These are phyloP conservation scores for Tragulus kanchil DNA, from an alignment of 2,113 vertebrate species.

Conservation along the genomic window DNA sequence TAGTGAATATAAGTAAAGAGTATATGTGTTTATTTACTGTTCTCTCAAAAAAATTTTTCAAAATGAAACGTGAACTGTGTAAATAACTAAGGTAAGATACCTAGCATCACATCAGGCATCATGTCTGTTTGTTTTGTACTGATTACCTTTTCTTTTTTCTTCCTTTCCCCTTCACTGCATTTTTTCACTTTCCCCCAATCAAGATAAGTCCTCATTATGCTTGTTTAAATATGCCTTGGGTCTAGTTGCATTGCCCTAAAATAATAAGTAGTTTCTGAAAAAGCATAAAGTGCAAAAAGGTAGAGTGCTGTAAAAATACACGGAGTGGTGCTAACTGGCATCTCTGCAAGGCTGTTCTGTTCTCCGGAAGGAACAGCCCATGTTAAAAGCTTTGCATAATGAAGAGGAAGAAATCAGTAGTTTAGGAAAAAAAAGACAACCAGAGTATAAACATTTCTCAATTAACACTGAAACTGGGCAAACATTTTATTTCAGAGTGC, in stretches of 20 bases:
- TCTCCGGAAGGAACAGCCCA: background rate
- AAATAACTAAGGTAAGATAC: background rate
- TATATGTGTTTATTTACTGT: background rate
- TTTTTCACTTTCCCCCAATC: background rate
- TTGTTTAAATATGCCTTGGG: constrained; percentile 5
- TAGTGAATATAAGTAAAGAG: background rate
- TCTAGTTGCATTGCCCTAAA: constrained; percentile 14
- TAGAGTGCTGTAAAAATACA: background rate
- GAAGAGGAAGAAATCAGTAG: background rate
- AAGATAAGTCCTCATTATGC: background rate
- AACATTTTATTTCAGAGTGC: background rate
- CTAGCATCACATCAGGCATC: no score
- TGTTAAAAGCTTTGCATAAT: background rate
- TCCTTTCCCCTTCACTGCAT: background rate
- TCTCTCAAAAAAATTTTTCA: background rate
- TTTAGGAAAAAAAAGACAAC: background rate
- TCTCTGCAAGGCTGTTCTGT: background rate
- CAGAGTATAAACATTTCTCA: constrained; percentile 8
- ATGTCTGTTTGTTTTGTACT: background rate
- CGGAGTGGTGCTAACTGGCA: background rate
- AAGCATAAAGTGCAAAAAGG: background rate
- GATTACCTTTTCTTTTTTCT: background rate
- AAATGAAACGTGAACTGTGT: background rate
- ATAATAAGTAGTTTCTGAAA: background rate
- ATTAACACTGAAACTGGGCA: constrained; percentile 17